Evolutionary conservation across 2,113 vertebrate species (phyloP).

Genomic region (Passer montanus): DNA sequence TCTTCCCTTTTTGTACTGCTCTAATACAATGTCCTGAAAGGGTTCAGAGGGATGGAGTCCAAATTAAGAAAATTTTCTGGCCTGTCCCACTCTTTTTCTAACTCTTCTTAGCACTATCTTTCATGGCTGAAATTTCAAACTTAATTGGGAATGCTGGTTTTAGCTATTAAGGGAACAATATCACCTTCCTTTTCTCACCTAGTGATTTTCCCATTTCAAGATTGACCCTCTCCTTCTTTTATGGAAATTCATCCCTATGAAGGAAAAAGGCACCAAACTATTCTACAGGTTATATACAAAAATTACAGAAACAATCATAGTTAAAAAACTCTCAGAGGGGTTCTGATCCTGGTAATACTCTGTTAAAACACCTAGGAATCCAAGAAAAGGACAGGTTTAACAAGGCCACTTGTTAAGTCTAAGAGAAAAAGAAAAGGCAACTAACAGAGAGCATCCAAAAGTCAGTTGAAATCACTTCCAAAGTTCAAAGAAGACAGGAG

Average conservation of each 20-base stretch:
- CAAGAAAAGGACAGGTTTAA: constrained; percentile 3
- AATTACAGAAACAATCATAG: background rate
- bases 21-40: background rate
- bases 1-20: background rate
- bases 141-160: background rate
- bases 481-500: constrained; percentile 12
- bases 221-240: background rate
- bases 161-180: background rate
- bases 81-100: background rate
- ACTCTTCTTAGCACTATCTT: background rate
- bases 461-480: constrained; percentile 37
- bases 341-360: background rate
- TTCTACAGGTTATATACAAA: background rate
- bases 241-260: background rate
- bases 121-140: background rate
- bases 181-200: background rate
- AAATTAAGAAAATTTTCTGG: background rate
- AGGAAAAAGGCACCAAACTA: background rate
- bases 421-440: background rate
- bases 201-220: background rate
- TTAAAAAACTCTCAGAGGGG: background rate
- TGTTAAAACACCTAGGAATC: background rate
- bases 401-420: background rate
- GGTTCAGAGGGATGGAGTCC: background rate
- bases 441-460: background rate